Base-by-base conservation (phyloP, 1,140 invertebrate species). In the Copidosoma floridanum region DNA sequence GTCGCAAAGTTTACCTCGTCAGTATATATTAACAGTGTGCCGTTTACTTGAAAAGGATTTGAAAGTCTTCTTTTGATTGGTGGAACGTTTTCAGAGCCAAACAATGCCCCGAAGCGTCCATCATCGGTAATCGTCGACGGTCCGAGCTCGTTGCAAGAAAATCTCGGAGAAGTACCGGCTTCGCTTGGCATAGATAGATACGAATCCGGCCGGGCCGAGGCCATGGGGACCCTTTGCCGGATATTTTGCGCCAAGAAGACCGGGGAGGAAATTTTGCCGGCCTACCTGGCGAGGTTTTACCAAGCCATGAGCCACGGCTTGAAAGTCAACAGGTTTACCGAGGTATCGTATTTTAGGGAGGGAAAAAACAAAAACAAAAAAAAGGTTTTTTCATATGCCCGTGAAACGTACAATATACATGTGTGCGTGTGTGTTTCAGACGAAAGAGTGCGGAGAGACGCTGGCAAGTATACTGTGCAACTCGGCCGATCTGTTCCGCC, bases 221-320 rank as follows among this genome's bases (percentile, higher is more conserved):
- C 97, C 3, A 85, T 98, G 64, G 97, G 95, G 1, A 89, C 95
- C 6, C 79, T 99, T 5, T 98, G 95, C 79, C 84, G 95, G 69
- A 95, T 99, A 68, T 92, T 99, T 71, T 98, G 95, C 77, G 89
- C 95, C 0, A 97, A 98, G 76, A 95, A 95, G 79, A 95, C 94
- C 14, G 92, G 92, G 29, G 97, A 99, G 82, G 89, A 94, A 71
- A 95, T 99, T 62, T 81, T 96, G 16, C 92, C 95, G 3, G 89
- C 95, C 2, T 99, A 99, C 80, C 83, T 98, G 65, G 92, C 96
- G 0, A 83, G 96, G 61, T 98, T 98, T 80, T 98, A 98, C 79
- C 86, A 95, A 68, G 91, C 93, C 10, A 79, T 99, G 64, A 89
- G 92, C 65, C 89, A 93, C 74, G 95, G 95, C 10, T 83, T 99